Base-by-base conservation (phyloP, 2,888 invertebrate genomes). In the Epinotia nisella region DNA sequence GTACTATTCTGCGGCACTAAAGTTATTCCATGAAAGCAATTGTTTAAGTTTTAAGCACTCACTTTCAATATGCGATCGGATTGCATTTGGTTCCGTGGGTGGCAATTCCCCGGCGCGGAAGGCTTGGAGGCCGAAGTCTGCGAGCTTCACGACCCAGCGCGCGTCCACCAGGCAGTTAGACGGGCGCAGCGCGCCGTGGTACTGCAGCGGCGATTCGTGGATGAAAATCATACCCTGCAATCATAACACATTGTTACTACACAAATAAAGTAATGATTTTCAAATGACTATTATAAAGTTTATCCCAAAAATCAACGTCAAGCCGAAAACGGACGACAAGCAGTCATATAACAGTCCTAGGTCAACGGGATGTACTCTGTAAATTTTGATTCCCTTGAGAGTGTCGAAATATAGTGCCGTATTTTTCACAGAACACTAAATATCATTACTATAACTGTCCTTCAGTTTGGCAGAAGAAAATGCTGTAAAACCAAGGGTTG, bases 101-200 rank as follows among this genome's bases (percentile, higher is more conserved):
- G 95, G 95, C 78, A 96, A 94, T 77, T 96, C 96, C 15, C 96
- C 97, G 77, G 95, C 95, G 82, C 98, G 96, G 86, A 98, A 98
- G 84, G 98, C 97, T 78, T 96, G 95, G 60, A 98, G 94, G 1
- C 98, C 98, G 84, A 98, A 98, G 92, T 98, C 98, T 0, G 98
- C 95, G 41, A 98, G 94, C 88, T 99, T 98, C 64, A 98, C 96
- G 74, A 98, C 98, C 98, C 98, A 98, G 41, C 98, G 95, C 35
- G 98, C 98, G 91, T 99, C 98, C 73, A 99, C 97, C 73, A 99
- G 94, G 88, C 98, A 99, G 90, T 98, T 99, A 56, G 97, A 97
- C 0, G 98, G 96, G 81, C 97, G 96, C 72, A 98, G 92, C 68
- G 97, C 96, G 0, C 98, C 98, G 89, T 99, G 98, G 84, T 96